Evolutionary conservation across 2,888 invertebrate genomes (phyloP).

Genomic region (Scaptomyza flava): DNA sequence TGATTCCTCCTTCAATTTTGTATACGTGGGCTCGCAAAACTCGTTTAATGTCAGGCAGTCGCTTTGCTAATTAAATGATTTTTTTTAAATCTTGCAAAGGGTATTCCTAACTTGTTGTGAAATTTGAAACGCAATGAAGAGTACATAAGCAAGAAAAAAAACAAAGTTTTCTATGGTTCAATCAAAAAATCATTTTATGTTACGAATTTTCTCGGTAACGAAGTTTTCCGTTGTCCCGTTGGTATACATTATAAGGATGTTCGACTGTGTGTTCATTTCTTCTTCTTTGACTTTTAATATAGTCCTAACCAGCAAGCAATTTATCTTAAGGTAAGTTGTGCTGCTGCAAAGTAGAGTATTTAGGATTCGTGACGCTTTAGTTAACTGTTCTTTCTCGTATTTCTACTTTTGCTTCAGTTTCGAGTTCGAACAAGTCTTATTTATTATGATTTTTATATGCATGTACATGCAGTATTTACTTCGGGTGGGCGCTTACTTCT

Average conservation of each 20-base stretch:
- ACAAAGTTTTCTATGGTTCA: too few species aligned
- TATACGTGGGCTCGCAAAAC: conserved; percentile 43
- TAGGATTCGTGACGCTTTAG: neutral
- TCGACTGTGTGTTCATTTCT: too few species aligned
- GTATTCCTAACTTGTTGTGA: neutral
- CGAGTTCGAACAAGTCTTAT: conserved; percentile 42
- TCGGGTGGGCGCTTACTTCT: conserved; percentile 51
- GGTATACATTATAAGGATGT: too few species aligned
- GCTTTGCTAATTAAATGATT: conserved; percentile 42
- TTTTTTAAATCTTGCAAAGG: neutral
- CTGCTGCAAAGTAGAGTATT: neutral
- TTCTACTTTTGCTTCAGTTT: conserved; percentile 2
- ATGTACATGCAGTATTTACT: conserved; percentile 23
- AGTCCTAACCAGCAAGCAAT: too few species aligned
- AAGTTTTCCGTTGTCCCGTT: too few species aligned
- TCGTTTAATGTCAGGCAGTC: conserved; percentile 46
- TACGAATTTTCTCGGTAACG: too few species aligned
- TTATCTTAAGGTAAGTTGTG: neutral
- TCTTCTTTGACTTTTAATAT: too few species aligned
- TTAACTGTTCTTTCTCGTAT: neutral
- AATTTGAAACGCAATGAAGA: neutral
- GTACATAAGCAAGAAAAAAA: too few species aligned
- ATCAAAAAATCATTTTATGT: too few species aligned
- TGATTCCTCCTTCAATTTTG: conserved; percentile 28
- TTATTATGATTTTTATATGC: conserved; percentile 54